Evolutionary conservation across 2,113 vertebrate species (phyloP).

Genomic region (Hylia prasina): DNA sequence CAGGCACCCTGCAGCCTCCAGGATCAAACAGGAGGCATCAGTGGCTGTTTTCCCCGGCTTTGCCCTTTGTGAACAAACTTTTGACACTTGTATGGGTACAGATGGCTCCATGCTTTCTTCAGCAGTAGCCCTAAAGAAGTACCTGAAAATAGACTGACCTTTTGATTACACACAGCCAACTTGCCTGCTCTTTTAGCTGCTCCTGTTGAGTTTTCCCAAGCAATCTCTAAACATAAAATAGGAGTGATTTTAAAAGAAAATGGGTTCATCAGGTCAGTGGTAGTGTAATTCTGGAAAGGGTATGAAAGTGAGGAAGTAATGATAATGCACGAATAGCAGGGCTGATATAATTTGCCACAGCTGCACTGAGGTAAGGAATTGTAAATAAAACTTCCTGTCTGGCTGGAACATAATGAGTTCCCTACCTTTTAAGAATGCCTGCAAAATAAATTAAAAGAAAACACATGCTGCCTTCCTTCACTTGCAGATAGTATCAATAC

Average conservation of each 20-base stretch:
- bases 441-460: constrained; percentile 48
- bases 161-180: background rate
- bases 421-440: constrained; percentile 13
- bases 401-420: constrained; percentile 27
- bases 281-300: constrained; percentile 20
- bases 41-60: background rate
- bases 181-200: background rate
- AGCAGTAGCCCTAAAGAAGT: background rate
- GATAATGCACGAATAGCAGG: background rate
- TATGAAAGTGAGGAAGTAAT: constrained; percentile 29
- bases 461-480: background rate
- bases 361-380: background rate
- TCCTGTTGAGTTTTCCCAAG: background rate
- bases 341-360: constrained; percentile 8
- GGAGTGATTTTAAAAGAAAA: constrained; percentile 33
- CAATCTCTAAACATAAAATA: constrained; percentile 26
- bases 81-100: background rate
- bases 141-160: constrained; percentile 7
- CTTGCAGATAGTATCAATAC: constrained; percentile 29
- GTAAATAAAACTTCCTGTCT: constrained; percentile 55
- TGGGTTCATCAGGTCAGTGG: constrained; percentile 40
- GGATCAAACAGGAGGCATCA: background rate
- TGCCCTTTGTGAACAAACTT: background rate
- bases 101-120: background rate
- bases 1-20: background rate